Base-by-base conservation (phyloP, 1,140 invertebrate species). In the Monomorium pharaonis region DNA sequence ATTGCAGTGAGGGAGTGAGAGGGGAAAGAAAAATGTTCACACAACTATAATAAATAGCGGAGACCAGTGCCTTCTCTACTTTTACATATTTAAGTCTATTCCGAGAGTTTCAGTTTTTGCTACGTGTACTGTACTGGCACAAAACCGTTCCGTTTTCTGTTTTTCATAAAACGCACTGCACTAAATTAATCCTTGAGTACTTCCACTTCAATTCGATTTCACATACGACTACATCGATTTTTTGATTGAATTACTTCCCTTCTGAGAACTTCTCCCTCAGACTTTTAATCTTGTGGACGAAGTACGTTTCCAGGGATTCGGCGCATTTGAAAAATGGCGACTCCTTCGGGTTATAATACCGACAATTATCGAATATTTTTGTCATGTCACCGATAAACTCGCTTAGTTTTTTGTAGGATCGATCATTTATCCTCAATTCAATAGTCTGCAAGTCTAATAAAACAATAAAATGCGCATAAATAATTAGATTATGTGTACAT, bases 311-410 rank as follows among this genome's bases (percentile, higher is more conserved):
- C 49, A 99, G 95, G 37, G 97, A 97, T 94, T 99, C 98, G 6
- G 99, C 99, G 96, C 98, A 99, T 91, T 98, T 98, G 94, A 98
- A 99, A 94, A 99, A 99, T 63, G 98, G 98, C 21, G 98, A 98
- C 93, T 99, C 98, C 92, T 98, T 97, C 44, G 98, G 98, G 96
- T 99, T 99, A 94, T 99, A 99, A 91, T 98, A 98, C 76, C 98
- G 97, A 96, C 99, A 99, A 95, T 99, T 99, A 95, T 99, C 99
- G 95, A 99, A 99, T 92, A 99, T 99, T 94, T 99, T 99, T 56
- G 98, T 99, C 96, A 99, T 98, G 94, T 99, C 99, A 93, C 98
- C 98, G 91, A 99, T 98, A 94, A 99, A 99, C 93, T 99, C 98
- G 94, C 97, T 98, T 75, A 99, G 95, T 92, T 97, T 98, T 91